These are phyloP conservation scores for Antedon mediterranea DNA, from an alignment of 53 echinoderm and acorn worm genomes.

Conservation along the genomic window DNA sequence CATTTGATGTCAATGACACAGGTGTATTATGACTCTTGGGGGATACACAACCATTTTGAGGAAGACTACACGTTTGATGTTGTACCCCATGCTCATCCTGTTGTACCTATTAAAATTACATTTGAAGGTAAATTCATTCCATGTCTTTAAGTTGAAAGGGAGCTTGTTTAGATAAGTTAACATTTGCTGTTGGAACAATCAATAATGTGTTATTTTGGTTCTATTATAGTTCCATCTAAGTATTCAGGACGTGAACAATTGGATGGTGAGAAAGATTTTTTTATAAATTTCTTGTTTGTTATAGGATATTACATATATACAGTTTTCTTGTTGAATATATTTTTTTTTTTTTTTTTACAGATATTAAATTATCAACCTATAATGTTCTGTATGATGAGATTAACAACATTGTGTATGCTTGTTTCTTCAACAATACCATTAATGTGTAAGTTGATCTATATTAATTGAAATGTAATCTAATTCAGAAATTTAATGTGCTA, in stretches of 20 bases:
- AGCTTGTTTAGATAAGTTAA: too few species aligned
- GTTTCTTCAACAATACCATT: slow-evolving; percentile 52
- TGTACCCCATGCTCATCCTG: slow-evolving; percentile 35
- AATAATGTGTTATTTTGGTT: too few species aligned
- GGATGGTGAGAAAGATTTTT: slow-evolving; percentile 20
- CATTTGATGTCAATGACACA: slow-evolving; percentile 49
- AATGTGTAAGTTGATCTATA: slow-evolving; percentile 49
- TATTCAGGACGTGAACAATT: slow-evolving; percentile 33
- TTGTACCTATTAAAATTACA: slow-evolving; percentile 34
- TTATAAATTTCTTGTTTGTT: too few species aligned
- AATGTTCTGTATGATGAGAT: slow-evolving; percentile 46
- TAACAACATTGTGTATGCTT: slow-evolving; percentile 53
- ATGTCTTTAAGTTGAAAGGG: too few species aligned
- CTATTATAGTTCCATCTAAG: slow-evolving; percentile 30
- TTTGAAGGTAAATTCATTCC: slow-evolving; percentile 35
- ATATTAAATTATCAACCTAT: slow-evolving; percentile 45
- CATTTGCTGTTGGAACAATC: too few species aligned
- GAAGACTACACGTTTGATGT: slow-evolving; percentile 47
- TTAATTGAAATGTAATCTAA: too few species aligned
- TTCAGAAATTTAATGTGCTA: too few species aligned
- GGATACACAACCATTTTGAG: slow-evolving; percentile 51
- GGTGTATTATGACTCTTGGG: slow-evolving; percentile 58
- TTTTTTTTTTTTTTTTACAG: slow-evolving; percentile 3
- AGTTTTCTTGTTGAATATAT: background rate
- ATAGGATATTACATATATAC: too few species aligned